Conservation (phyloP, 2,888 invertebrate species). For the Dorcus parallelipipedus region DNA sequence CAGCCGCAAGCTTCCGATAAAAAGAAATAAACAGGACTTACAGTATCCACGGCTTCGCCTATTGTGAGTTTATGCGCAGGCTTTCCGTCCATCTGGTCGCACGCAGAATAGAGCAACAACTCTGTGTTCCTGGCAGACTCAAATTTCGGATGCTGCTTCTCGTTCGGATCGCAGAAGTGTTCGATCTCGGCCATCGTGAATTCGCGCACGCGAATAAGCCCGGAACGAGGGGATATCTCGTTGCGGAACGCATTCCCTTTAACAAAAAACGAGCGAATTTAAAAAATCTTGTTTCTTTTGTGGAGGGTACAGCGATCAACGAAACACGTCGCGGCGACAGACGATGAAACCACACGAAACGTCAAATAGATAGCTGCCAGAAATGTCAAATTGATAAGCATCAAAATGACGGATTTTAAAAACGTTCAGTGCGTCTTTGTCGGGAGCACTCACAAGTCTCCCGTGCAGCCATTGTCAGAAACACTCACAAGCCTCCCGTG, state of each 20-base stretch:
- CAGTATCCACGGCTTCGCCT: conserved; percentile 80
- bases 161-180: conserved; percentile 92
- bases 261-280: conserved; percentile 5
- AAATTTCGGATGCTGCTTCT: conserved; percentile 91
- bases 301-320: no score
- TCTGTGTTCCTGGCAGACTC: conserved; percentile 67
- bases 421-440: no score
- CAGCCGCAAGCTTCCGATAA: no score
- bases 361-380: no score
- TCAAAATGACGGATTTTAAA: no score
- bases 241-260: conserved; percentile 91
- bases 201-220: conserved; percentile 91
- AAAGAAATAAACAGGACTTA: conserved; percentile 31
- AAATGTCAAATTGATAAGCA: no score
- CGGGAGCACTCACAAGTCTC: no score
- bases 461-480: no score
- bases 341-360: no score
- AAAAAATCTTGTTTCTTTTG: not conserved
- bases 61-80: conserved; percentile 74
- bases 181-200: conserved; percentile 99
- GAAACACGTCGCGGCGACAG: no score
- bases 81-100: conserved; percentile 96
- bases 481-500: no score
- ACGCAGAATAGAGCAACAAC: conserved; percentile 88
- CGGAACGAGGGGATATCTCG: conserved; percentile 98